Conservation (phyloP, 1,140 invertebrate genomes). For the Bombus vancouverensis region DNA sequence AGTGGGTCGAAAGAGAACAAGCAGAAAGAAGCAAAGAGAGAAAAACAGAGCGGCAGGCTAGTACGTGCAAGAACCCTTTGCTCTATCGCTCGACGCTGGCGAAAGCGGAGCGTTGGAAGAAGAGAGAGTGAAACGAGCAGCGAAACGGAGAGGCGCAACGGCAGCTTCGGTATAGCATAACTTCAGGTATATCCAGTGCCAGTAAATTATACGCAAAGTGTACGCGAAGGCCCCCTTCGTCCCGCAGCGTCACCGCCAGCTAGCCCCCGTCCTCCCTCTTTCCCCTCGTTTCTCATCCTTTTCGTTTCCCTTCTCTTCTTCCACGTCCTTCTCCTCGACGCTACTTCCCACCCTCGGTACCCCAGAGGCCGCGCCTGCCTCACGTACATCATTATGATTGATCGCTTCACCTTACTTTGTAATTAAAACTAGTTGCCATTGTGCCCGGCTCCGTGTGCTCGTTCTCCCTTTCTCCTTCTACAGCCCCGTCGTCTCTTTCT, state of each 20-base stretch:
- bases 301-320: constrained; percentile 59
- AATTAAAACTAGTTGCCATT: constrained; percentile 84
- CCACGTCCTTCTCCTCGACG: constrained; percentile 55
- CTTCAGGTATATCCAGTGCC: constrained; percentile 82
- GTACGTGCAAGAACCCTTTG: constrained; percentile 46
- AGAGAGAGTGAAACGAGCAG: constrained; percentile 55
- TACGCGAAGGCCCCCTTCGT: constrained; percentile 78
- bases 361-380: constrained; percentile 81
- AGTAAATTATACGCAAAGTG: constrained; percentile 83
- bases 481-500: not conserved
- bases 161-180: constrained; percentile 79
- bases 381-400: constrained; percentile 84
- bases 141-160: constrained; percentile 63
- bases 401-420: constrained; percentile 84
- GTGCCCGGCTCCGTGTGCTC: constrained; percentile 71
- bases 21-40: constrained; percentile 33
- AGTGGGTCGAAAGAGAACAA: constrained; percentile 16
- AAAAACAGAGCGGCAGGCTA: constrained; percentile 19
- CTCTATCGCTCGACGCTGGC: constrained; percentile 54
- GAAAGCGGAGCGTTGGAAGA: constrained; percentile 32
- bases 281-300: constrained; percentile 65
- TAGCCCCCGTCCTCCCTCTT: constrained; percentile 67
- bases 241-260: constrained; percentile 69
- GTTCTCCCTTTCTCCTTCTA: constrained; percentile 26
- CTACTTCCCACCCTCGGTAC: constrained; percentile 70